Conservation (phyloP, 2,797 vertebrate species). For the Danio choprae region DNA sequence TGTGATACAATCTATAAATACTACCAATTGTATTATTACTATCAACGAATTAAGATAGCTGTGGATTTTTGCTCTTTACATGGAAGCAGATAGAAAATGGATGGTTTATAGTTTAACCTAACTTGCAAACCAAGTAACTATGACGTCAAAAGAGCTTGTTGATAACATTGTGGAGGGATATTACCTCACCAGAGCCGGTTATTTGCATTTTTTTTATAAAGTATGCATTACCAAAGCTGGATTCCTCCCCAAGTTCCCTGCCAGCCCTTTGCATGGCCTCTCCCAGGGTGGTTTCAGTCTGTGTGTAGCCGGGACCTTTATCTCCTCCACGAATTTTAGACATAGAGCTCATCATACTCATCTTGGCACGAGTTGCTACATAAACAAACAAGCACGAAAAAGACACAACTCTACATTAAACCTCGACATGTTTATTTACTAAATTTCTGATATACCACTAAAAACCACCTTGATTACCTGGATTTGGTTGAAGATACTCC, state of each 20-base stretch:
- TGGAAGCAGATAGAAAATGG: not conserved
- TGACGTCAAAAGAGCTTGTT: not conserved
- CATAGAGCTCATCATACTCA: slow-evolving; percentile 99
- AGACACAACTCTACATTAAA: slow-evolving; percentile 17
- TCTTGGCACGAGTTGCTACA: slow-evolving; percentile 95
- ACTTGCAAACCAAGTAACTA: not conserved
- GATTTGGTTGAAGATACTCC: slow-evolving; percentile 97
- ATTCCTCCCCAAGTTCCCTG: slow-evolving; percentile 94
- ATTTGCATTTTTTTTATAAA: no score
- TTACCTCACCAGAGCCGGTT: no score
- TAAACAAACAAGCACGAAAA: slow-evolving; percentile 18
- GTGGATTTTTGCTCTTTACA: not conserved
- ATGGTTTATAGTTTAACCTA: not conserved
- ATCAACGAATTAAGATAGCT: not conserved
- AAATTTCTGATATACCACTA: not conserved
- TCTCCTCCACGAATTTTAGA: slow-evolving; percentile 97
- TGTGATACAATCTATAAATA: not conserved
- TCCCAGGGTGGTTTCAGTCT: slow-evolving; percentile 90
- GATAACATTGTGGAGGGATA: not conserved
- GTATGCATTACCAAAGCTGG: slow-evolving; percentile 87
- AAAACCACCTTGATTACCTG: slow-evolving; percentile 77
- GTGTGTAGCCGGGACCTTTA: slow-evolving; percentile 94
- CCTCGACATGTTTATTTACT: not conserved
- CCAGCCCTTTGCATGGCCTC: slow-evolving; percentile 96
- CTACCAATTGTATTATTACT: not conserved